A percentile compares a stretch with the other conserved stretches of the same genome.
These are phyloP conservation scores for Drosophila picticornis DNA, from an alignment of 2,888 invertebrate genomes.

Conservation along the genomic window DNA sequence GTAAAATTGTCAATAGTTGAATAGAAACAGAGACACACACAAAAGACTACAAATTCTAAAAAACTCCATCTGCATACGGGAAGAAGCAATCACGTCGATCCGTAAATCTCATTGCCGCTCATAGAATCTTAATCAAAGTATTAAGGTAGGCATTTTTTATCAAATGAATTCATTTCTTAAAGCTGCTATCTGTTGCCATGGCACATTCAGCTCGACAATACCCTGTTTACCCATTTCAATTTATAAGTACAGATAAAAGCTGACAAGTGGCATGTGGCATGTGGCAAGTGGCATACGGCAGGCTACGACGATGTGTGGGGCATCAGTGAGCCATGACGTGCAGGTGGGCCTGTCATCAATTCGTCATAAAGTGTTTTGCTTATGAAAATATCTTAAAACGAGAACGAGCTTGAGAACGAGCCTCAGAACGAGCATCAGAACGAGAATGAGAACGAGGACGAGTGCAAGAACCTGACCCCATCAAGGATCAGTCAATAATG, in stretches of 20 bases:
- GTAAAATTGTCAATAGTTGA: too few species aligned
- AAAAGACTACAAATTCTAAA: neutral
- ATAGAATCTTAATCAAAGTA: neutral
- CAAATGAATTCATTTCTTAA: too few species aligned
- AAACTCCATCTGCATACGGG: neutral
- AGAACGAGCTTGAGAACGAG: conserved; percentile 5
- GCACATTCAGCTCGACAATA: conserved; percentile 1
- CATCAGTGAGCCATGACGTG: conserved; percentile 49
- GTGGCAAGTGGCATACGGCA: neutral
- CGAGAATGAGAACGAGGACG: neutral
- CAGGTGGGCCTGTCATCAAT: conserved; percentile 45
- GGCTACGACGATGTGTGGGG: conserved; percentile 35
- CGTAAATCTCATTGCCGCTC: neutral
- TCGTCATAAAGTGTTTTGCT: conserved; percentile 65
- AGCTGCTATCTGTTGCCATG: neutral
- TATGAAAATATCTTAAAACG: conserved; percentile 57
- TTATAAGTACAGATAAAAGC: conserved; percentile 56
- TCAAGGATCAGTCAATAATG: conserved; percentile 76
- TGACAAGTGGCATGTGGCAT: conserved; percentile 68
- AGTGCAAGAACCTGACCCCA: conserved; percentile 27
- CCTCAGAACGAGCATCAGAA: neutral
- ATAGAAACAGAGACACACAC: too few species aligned
- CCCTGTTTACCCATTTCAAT: conserved; percentile 17
- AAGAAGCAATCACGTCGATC: neutral
- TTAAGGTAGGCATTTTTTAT: neutral